Evolutionary conservation across 2,888 invertebrate genomes (phyloP), one percentile per base, ranked within the genome.

Genomic region (Cynaeus angustus): DNA sequence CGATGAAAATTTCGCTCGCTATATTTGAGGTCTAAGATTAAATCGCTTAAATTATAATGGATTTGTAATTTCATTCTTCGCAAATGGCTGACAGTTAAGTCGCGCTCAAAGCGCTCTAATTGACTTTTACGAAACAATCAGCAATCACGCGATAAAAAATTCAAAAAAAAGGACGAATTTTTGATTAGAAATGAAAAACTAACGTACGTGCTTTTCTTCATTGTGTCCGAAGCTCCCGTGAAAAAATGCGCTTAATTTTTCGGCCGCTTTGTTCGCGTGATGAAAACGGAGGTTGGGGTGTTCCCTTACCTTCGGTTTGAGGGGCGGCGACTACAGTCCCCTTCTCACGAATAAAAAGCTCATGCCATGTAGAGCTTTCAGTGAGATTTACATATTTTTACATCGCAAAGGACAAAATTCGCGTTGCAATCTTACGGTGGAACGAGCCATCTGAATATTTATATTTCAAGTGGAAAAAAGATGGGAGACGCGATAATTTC

Each of bases 361-460:
- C 75, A 73, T 78, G 77, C 75, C 79, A 78, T 73, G 64, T 71
- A 77, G 76, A 79, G 78, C 80, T 77, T 79, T 79, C 80, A 80
- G 79, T 77, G 75, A 72, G 78, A 82, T 84, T 81, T 83, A 80
- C 83, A 83, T 84, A 83, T 83, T 84, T 84, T 83, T 82, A 79
- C 83, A 82, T 82, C 68, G 76, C 77, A 80, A 81, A 82, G 82
- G 79, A 80, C 78, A 79, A 77, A 80, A 82, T 77, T 75, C 79
- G 79, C 79, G 77, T 75, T 81, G 82, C 79, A 82, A 81, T 82
- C 81, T 81, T 79, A 79, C 75, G 72, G 61, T 81, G 82, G 76
- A 74, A 80, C 69, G 73, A 61, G 66, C 76, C 74, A 77, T 79
- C 78, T 79, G 79, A 79, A 78, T 79, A 81, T 81, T 79, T 81